phyloP scores from a whole-genome alignment of 35 echinoderm and acorn worm species.

The Acanthaster planci region DNA sequence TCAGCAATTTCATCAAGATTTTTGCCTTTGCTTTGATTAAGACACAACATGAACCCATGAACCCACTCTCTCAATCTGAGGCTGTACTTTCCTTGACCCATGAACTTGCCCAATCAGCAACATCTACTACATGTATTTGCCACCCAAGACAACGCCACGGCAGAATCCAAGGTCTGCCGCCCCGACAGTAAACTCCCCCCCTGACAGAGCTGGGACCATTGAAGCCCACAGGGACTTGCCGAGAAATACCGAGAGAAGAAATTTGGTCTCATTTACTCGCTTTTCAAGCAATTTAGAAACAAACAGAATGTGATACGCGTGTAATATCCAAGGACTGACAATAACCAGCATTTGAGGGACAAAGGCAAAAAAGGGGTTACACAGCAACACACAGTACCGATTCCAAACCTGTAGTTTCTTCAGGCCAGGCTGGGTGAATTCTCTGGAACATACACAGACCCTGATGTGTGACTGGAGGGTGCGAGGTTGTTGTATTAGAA shows the following conservation, averaged over 20 bases:
- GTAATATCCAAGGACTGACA: conserved; percentile 10
- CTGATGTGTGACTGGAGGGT: conserved; percentile 2
- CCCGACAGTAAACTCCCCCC: no score
- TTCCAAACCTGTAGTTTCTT: neutral
- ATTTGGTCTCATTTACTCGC: conserved; percentile 9
- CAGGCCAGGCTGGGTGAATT: neutral
- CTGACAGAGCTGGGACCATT: no score
- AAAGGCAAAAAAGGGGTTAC: neutral
- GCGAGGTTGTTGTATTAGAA: conserved; percentile 18
- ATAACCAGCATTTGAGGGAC: neutral
- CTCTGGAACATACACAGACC: conserved; percentile 2
- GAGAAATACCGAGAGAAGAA: neutral
- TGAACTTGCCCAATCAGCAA: no score
- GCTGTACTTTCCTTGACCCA: no score
- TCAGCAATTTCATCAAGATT: no score
- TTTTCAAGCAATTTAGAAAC: conserved; percentile 30
- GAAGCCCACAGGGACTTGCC: no score
- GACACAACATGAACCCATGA: no score
- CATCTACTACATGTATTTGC: no score
- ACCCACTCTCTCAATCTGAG: no score
- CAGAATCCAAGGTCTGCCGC: no score
- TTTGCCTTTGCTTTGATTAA: no score
- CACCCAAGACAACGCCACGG: no score
- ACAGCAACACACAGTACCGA: neutral
- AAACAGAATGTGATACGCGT: conserved; percentile 26